Base-by-base conservation (phyloP, 1,140 invertebrate species). In the Hirudo medicinalis region DNA sequence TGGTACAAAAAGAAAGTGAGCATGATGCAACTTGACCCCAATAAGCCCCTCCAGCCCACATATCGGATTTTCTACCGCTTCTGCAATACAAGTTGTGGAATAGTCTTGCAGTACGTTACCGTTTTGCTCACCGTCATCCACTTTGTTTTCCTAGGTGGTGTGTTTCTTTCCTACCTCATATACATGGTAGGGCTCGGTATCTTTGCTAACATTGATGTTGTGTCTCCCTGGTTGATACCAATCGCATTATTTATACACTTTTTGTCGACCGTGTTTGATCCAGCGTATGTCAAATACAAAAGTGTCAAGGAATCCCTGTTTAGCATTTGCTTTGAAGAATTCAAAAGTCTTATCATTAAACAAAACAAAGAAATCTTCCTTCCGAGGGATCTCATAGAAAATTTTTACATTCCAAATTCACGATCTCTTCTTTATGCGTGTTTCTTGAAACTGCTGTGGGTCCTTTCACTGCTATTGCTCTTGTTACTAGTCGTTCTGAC, bases 381-480 rank as follows among this genome's bases (percentile, higher is more conserved):
- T 27, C 22, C 22, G 67, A 29, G 67, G 17, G 67, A 68, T 29
- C 22, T 68, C 67, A 40, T 68, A 2, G 67, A 68, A n/a, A 36
- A 68, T 36, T 68, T 68, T 40, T 68, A 68, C 67, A 40, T 68
- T 68, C 67, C 67, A 40, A 68, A 68, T 15, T 68, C 67, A n/a
- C n/a, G 67, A 36, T 27, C 67, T 6, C 29, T 40, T n/a, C 19
- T 68, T 19, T 68, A 68, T 43, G 54, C 25, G 8, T 71, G 53
- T n/a, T n/a, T 71, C n/a, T 29, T 55, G 54, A 27, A 54, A 43
- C 29, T 55, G 17, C 20, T 60, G 20, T 27, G 55, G 27, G 55
- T 40, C 22, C 29, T 57, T 5, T 22, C 55, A 13, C n/a, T 36
- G n/a, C 9, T 71, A n/a, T 43, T 71, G 2, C 54, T 60, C 29